Conservation (phyloP, 1,140 invertebrate species). For the Trinorchestia longiramus region DNA sequence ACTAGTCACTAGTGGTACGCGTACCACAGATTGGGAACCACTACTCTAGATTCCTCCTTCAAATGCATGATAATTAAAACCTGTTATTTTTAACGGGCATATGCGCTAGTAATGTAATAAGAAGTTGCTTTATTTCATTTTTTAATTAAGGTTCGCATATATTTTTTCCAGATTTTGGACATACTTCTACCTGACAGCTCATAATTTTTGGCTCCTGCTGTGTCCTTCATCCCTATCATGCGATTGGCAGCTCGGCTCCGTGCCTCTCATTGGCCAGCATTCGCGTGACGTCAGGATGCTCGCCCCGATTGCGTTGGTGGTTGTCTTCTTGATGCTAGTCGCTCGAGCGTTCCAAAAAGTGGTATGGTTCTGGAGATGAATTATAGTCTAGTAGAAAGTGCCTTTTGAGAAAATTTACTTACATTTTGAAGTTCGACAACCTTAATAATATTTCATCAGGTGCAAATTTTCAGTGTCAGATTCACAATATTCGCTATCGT, state of each 20-base stretch:
- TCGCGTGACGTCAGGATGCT: conserved; percentile 82
- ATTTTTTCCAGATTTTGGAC: conserved; percentile 76
- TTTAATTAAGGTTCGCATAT: not conserved
- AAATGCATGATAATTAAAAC: not conserved
- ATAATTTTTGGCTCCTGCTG: conserved; percentile 86
- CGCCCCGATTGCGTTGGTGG: conserved; percentile 80
- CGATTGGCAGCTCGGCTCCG: conserved; percentile 95
- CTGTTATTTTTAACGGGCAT: not conserved
- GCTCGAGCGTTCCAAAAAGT: not conserved
- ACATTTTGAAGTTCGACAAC: not conserved
- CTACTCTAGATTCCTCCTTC: too few relatives aligned
- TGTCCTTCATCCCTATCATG: conserved; percentile 88
- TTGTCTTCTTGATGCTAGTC: conserved; percentile 47
- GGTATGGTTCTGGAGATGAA: not conserved
- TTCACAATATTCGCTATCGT: too few relatives aligned
- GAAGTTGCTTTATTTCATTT: not conserved
- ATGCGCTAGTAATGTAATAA: not conserved
- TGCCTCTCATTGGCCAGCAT: conserved; percentile 80
- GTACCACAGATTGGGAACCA: too few relatives aligned
- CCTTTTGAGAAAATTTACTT: not conserved
- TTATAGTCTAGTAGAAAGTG: not conserved
- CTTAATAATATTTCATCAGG: not conserved
- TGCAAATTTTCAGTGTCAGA: not conserved
- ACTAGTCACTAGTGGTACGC: too few relatives aligned
- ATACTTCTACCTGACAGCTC: conserved; percentile 87